Evolutionary conservation across 2,888 invertebrate genomes (phyloP).

Genomic region (Zeuzera pyrina): DNA sequence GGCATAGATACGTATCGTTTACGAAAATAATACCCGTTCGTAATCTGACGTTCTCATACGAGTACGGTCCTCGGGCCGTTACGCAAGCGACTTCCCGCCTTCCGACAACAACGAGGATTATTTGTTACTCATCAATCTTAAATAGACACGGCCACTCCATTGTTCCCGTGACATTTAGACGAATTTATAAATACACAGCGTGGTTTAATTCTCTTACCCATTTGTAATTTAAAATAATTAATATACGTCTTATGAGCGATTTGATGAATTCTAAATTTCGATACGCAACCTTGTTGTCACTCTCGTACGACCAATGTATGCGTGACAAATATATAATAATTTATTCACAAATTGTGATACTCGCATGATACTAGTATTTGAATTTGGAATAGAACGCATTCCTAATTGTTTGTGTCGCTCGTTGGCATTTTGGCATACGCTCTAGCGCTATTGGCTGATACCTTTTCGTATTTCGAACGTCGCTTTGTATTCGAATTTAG

Average conservation of each 20-base stretch:
- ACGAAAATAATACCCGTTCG: slow-evolving; percentile 59
- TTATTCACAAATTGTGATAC: not conserved
- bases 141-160: slow-evolving; percentile 60
- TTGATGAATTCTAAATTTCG: slow-evolving; percentile 1
- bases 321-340: not conserved
- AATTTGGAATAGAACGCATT: slow-evolving; percentile 61
- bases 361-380: too few species aligned
- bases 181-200: slow-evolving; percentile 60
- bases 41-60: slow-evolving; percentile 58
- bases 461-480: slow-evolving; percentile 59
- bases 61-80: slow-evolving; percentile 26
- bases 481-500: slow-evolving; percentile 68
- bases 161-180: slow-evolving; percentile 69
- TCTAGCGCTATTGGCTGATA: slow-evolving; percentile 54
- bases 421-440: slow-evolving; percentile 61
- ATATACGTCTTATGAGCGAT: slow-evolving; percentile 1
- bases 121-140: slow-evolving; percentile 66
- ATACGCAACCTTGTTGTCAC: slow-evolving; percentile 26
- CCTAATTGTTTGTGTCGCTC: slow-evolving; percentile 57
- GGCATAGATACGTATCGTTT: slow-evolving; percentile 63
- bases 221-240: slow-evolving; percentile 39
- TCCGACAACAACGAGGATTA: slow-evolving; percentile 53
- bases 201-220: slow-evolving; percentile 44
- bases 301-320: slow-evolving; percentile 12
- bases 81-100: slow-evolving; percentile 52